Base-by-base conservation (phyloP, 2,797 vertebrate genomes). In the Tamandua tetradactyla region DNA sequence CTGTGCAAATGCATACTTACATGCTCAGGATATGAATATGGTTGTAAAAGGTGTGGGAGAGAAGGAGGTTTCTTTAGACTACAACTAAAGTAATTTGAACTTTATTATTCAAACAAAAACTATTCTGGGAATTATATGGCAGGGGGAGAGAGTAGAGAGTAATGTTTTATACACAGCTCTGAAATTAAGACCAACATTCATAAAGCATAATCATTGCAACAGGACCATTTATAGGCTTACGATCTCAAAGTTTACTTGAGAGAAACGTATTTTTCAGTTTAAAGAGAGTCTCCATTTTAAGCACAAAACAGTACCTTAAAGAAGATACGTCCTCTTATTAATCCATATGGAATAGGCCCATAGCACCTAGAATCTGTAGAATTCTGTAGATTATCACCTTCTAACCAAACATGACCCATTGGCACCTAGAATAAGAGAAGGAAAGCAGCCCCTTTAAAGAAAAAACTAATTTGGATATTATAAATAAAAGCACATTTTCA, bases 381-480 rank as follows among this genome's bases (percentile, higher is more conserved):
- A 98, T 99, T 99, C 98, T 98, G 98, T 95, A 99, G 98, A 98
- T 99, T 99, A 98, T 99, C 99, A 91, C 99, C 99, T 99, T 99
- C 99, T 95, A 99, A 98, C 99, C 99, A 99, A 95, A 99, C 99
- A 9, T 99, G 99, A 97, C 99, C 99, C 98, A 98, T 99, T 95
- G 99, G 99, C 95, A 99, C 99, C 99, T 99, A 89, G 1, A 95
- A 92, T 97, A 32, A 97, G 86, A 81, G 83, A 97, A 95, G 66
- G 96, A 89, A 47, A 82, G 32, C 68, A 94, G 8, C 61, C 61
- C 12, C 40, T 61, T 96, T 75, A 80, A 66, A 66, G 90, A 75
- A 87, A 72, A 23, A 55, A 55, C 9, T 66, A 55, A 87, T 72
- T n/a, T 76, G 61, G 71, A 42, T 62, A 71, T 74, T 87, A 10